These are phyloP conservation scores for Tromatobia lineatoria DNA, from an alignment of 2,888 invertebrate genomes.

Conservation along the genomic window DNA sequence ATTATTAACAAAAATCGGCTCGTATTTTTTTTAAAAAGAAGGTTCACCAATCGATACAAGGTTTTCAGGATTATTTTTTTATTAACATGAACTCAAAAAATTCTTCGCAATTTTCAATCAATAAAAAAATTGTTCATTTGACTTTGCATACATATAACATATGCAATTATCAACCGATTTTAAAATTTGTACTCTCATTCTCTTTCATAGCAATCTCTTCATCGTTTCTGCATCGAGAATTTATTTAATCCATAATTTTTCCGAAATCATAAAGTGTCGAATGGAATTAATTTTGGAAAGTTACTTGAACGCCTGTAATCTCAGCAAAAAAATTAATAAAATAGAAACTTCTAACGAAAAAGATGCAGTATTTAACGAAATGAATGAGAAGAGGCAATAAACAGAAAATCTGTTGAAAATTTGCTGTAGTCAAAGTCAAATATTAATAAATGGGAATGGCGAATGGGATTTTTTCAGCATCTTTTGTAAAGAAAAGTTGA, in stretches of 20 bases:
- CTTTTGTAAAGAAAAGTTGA: not conserved
- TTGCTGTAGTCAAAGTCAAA: not conserved
- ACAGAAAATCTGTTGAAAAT: not conserved
- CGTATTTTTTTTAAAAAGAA: not conserved
- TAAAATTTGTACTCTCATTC: not conserved
- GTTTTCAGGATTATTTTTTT: not conserved
- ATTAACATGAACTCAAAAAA: not conserved
- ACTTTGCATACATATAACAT: too few species aligned
- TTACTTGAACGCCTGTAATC: not conserved
- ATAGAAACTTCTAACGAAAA: not conserved
- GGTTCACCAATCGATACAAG: not conserved
- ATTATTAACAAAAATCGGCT: slow-evolving; percentile 33
- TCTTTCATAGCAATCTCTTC: too few species aligned
- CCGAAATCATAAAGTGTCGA: not conserved
- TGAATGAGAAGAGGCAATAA: not conserved
- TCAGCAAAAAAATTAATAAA: not conserved
- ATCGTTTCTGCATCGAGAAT: not conserved
- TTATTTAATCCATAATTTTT: not conserved
- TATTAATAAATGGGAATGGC: too few species aligned
- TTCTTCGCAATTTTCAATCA: not conserved
- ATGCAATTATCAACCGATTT: not conserved
- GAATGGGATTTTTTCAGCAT: too few species aligned
- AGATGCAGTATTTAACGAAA: not conserved
- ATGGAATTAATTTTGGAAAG: too few species aligned
- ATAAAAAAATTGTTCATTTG: not conserved